phyloP scores from a whole-genome alignment of 2,113 vertebrate species.

The Halichoerus grypus region DNA sequence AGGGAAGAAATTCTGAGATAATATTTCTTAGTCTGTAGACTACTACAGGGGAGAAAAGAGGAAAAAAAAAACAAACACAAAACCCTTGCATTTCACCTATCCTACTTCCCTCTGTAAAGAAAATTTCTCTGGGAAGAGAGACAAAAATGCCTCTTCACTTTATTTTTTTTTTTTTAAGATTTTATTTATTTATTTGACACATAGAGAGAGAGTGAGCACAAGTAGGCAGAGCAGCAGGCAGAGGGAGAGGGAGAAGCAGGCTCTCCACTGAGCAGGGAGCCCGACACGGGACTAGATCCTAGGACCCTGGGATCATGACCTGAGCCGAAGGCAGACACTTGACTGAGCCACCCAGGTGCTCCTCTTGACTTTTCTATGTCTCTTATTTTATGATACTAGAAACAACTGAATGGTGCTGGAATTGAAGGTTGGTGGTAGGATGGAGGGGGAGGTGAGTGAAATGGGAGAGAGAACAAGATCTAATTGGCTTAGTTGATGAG shows the following conservation, averaged over 20 bases:
- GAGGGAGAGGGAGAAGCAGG: no score
- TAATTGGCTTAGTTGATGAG: no score
- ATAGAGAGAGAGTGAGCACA: no score
- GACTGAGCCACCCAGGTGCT: neutral
- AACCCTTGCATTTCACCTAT: neutral
- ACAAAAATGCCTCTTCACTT: neutral
- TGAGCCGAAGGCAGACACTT: neutral
- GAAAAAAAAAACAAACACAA: neutral
- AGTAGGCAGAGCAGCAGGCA: no score
- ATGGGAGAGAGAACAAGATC: neutral
- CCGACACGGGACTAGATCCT: fast-evolving
- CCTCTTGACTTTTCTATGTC: neutral
- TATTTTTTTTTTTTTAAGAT: neutral
- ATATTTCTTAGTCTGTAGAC: neutral
- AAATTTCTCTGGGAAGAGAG: neutral
- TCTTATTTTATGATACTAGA: neutral
- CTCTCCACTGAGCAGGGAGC: no score
- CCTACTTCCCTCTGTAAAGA: neutral
- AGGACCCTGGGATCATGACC: no score
- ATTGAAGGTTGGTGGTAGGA: neutral
- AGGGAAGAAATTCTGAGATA: neutral
- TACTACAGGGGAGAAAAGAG: neutral
- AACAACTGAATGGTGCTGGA: neutral
- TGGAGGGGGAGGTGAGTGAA: neutral
- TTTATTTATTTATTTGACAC: no score